phyloP scores from a whole-genome alignment of 1,140 invertebrate species.

The Drosophila sucinea region DNA sequence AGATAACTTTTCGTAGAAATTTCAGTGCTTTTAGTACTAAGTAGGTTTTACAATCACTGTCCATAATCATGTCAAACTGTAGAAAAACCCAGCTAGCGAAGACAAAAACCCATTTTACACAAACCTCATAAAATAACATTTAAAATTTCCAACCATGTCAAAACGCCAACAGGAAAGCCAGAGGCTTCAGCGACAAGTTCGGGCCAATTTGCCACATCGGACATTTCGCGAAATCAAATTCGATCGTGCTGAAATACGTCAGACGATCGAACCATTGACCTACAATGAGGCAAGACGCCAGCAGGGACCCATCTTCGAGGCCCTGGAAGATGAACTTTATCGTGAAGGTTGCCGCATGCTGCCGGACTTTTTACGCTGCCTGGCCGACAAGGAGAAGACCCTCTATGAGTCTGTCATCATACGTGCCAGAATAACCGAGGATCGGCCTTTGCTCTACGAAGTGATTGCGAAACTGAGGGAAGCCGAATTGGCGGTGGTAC shows the following conservation, averaged over 20 bases:
- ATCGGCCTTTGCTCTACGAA: conserved; percentile 47
- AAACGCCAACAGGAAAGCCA: conserved; percentile 46
- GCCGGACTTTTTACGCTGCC: conserved; percentile 58
- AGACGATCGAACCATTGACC: conserved; percentile 35
- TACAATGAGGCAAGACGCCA: conserved; percentile 42
- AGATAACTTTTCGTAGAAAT: not conserved
- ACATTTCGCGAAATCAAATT: conserved; percentile 65
- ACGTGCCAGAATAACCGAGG: conserved; percentile 50
- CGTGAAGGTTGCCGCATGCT: conserved; percentile 52
- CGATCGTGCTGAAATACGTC: conserved; percentile 50
- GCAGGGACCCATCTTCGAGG: conserved; percentile 55
- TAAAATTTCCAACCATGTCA: conserved; percentile 17
- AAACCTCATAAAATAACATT: conserved; percentile 2
- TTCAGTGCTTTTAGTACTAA: not conserved
- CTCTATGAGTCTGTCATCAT: conserved; percentile 60
- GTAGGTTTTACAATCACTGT: conserved; percentile 3
- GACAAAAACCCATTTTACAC: conserved; percentile 4
- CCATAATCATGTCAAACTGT: conserved; percentile 2
- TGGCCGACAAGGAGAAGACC: conserved; percentile 61
- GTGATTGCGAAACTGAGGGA: conserved; percentile 53
- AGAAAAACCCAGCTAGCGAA: not conserved
- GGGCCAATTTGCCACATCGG: conserved; percentile 57
- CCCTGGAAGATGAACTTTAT: conserved; percentile 58
- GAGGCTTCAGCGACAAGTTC: conserved; percentile 47
- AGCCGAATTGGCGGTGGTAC: conserved; percentile 50